Percentiles rank a stretch among this genome's conserved stretches.
phyloP scores from a whole-genome alignment of 1,140 invertebrate genomes.

The Wasmannia auropunctata region DNA sequence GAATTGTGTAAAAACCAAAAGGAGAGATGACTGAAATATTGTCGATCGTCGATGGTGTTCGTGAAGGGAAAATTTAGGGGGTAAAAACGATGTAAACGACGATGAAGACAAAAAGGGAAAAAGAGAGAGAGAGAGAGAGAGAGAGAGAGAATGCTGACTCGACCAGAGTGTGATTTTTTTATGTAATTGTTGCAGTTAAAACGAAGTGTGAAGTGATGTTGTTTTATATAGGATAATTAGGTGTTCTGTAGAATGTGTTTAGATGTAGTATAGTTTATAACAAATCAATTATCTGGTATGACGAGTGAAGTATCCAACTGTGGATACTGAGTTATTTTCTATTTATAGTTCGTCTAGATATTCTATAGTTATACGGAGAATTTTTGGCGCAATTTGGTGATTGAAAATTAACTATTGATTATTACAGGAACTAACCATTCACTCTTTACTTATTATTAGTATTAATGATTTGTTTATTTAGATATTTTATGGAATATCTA shows the following conservation, averaged over 20 bases:
- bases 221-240: conserved; percentile 61
- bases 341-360: conserved; percentile 45
- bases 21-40: conserved; percentile 15
- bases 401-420: conserved; percentile 19
- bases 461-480: conserved; percentile 4
- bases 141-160: conserved; percentile 28
- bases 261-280: conserved; percentile 46
- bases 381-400: conserved; percentile 57
- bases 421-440: neutral
- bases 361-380: conserved; percentile 39
- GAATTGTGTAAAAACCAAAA: conserved; percentile 19
- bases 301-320: conserved; percentile 22
- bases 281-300: conserved; percentile 42
- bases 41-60: conserved; percentile 41
- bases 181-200: conserved; percentile 57
- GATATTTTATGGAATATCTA: conserved; percentile 41
- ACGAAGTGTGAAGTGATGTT: conserved; percentile 50
- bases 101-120: conserved; percentile 17
- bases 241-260: conserved; percentile 59
- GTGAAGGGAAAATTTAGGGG: conserved; percentile 23
- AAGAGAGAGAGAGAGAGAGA: conserved; percentile 7
- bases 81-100: conserved; percentile 14
- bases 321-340: conserved; percentile 44
- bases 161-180: conserved; percentile 59
- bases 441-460: neutral